Base-by-base conservation (phyloP, 2,888 invertebrate species). In the Limnephilus rhombicus region DNA sequence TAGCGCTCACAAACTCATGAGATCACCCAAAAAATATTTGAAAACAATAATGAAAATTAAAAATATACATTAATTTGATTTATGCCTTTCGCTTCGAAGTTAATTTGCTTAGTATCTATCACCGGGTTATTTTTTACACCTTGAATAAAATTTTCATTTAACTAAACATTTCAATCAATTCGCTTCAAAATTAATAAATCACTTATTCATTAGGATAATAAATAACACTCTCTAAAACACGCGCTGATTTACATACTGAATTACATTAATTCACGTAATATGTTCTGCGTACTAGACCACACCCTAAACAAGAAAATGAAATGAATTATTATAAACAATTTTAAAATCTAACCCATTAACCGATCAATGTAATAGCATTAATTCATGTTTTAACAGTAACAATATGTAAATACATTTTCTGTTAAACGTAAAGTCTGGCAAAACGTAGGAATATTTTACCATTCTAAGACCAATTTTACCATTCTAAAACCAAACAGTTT, bases 141-240 rank as follows among this genome's bases (percentile, higher is more conserved):
- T 68, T 68, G 68, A 68, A 68, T 68, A 68, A 68, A 68, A 24
- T n/a, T 24, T 68, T 24, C 24, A 68, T 68, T 68, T 68, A 68
- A n/a, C 68, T 68, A 68, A 68, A 68, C n/a, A 68, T 68, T 68
- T 68, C 68, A 68, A 68, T 68, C 68, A n/a, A 68, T 68, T 68
- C 68, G 9, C 68, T n/a, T n/a, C 24, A 68, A 68, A 24, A 24
- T 68, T 24, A 68, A n/a, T 68, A 68, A 68, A 68, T 68, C 68
- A 68, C 9, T n/a, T 68, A 68, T 68, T 68, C 24, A 68, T 68
- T 68, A n/a, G 9, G 7, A 9, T 68, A 9, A 68, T 68, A 68
- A 68, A 68, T 68, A 68, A 68, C 68, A 68, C 68, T 68, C 68
- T 68, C 68, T 68, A 68, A 68, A 68, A 68, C 68, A 68, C 68